phyloP scores from a whole-genome alignment of 2,113 vertebrate species.

The Peromyscus maniculatus region DNA sequence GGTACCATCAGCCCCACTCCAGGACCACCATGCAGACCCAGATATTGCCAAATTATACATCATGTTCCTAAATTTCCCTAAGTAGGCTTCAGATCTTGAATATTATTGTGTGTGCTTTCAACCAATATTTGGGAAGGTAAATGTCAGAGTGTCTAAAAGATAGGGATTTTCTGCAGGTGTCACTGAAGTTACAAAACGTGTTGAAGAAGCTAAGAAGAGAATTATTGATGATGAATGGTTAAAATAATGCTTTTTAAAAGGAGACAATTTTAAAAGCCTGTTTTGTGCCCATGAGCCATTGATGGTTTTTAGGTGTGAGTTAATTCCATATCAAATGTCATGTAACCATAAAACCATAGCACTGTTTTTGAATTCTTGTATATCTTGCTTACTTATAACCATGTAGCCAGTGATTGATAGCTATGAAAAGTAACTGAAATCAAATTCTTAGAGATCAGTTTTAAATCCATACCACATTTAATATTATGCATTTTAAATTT shows the following conservation, averaged over 20 bases:
- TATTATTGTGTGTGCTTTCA: neutral
- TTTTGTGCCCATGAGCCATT: neutral
- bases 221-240: neutral
- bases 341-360: neutral
- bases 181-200: neutral
- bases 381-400: neutral
- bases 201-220: neutral
- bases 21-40: neutral
- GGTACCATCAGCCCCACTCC: fast-evolving
- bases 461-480: neutral
- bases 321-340: neutral
- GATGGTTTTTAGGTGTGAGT: neutral
- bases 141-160: neutral
- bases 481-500: neutral
- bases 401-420: neutral
- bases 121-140: neutral
- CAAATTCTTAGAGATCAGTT: neutral
- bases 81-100: neutral
- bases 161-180: neutral
- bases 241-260: neutral
- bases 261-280: neutral
- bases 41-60: neutral
- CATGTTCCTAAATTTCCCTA: neutral
- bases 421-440: neutral
- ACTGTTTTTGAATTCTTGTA: neutral